Evolutionary conservation across 1,140 invertebrate species (phyloP).

Genomic region (Gerris buenoi): DNA sequence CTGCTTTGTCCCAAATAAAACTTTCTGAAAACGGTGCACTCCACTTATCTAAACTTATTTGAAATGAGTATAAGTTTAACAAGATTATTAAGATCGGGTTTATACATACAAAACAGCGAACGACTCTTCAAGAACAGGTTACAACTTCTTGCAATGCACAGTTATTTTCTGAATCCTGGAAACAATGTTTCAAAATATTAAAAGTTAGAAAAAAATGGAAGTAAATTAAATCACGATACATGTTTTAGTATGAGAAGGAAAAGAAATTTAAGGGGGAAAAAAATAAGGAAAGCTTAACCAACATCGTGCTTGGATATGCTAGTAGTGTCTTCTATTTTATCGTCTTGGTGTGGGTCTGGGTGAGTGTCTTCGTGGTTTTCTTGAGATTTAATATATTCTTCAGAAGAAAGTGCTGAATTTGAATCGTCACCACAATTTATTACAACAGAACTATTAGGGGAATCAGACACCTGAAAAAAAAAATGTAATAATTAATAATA

Average conservation of each 20-base stretch:
- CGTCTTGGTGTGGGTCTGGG: no score
- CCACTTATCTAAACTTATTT: no score
- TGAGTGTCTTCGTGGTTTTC: no score
- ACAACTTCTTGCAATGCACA: not conserved
- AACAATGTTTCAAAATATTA: not conserved
- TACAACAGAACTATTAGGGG: slow-evolving; percentile 13
- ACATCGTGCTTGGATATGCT: not conserved
- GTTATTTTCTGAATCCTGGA: not conserved
- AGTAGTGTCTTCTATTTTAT: no score
- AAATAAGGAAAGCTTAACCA: not conserved
- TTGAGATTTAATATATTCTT: slow-evolving; percentile 12
- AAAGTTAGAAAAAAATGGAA: not conserved
- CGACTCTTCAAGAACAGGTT: slow-evolving; percentile 2
- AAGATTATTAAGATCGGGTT: no score
- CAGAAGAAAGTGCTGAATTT: slow-evolving; percentile 17
- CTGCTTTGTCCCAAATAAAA: no score
- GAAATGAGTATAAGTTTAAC: no score
- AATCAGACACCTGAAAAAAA: slow-evolving; percentile 11
- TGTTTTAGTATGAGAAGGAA: no score
- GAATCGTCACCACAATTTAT: slow-evolving; percentile 17
- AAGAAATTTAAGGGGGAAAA: no score
- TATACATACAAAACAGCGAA: no score
- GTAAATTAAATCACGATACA: not conserved
- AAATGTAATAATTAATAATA: not conserved
- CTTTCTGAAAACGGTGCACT: no score